Conservation (phyloP, 1,140 invertebrate genomes). For the Neodiprion lecontei region DNA sequence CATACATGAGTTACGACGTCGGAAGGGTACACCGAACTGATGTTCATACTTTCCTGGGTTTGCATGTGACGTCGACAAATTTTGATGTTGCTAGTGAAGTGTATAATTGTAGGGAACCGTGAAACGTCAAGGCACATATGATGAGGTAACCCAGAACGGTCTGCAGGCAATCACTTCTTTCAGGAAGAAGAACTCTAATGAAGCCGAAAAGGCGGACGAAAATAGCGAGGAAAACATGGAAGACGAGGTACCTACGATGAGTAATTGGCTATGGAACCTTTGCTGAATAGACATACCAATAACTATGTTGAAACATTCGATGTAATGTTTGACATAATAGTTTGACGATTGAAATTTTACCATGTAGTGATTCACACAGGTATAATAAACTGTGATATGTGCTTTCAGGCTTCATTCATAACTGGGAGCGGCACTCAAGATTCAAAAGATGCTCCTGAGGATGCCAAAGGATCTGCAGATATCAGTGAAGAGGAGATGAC, state of each 20-base stretch:
- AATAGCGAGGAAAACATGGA: too few species aligned
- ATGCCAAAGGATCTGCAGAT: slow-evolving; percentile 24
- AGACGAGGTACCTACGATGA: slow-evolving; percentile 56
- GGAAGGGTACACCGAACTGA: too few species aligned
- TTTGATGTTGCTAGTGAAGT: slow-evolving; percentile 60
- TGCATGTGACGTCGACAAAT: slow-evolving; percentile 58
- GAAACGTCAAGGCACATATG: slow-evolving; percentile 64
- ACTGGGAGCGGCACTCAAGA: too few species aligned
- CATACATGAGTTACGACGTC: too few species aligned
- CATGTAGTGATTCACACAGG: slow-evolving; percentile 35
- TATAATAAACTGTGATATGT: slow-evolving; percentile 30
- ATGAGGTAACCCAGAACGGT: slow-evolving; percentile 63
- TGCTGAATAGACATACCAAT: slow-evolving; percentile 13
- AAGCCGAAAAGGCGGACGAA: slow-evolving; percentile 42
- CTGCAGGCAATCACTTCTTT: slow-evolving; percentile 60
- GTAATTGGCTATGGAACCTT: slow-evolving; percentile 44
- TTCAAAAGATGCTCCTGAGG: too few species aligned
- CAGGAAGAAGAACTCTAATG: slow-evolving; percentile 36
- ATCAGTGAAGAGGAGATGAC: slow-evolving; percentile 59
- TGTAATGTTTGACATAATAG: slow-evolving; percentile 21
- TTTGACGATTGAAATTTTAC: slow-evolving; percentile 26
- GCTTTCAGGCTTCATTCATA: background rate
- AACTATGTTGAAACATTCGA: slow-evolving; percentile 17
- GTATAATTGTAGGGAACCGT: slow-evolving; percentile 69
- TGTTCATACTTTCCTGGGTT: slow-evolving; percentile 26